These are phyloP conservation scores for Oscheius onirici DNA, from an alignment of 2,888 invertebrate species.

Conservation along the genomic window DNA sequence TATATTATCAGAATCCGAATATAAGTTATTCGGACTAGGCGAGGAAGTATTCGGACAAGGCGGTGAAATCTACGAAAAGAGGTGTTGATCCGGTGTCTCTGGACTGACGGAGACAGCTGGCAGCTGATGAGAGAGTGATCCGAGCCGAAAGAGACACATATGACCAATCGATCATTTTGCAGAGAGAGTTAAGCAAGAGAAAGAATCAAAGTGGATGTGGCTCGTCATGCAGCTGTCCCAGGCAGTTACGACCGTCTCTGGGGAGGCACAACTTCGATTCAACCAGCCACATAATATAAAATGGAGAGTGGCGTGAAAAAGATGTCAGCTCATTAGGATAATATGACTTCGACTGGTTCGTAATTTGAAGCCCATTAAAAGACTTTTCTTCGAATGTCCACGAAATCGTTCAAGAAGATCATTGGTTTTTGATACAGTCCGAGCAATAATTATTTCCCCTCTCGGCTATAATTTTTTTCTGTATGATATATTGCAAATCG, in stretches of 20 bases:
- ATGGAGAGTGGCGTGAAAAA: not conserved
- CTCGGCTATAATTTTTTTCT: too few relatives aligned
- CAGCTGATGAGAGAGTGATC: slow-evolving; percentile 3
- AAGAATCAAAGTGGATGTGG: not conserved
- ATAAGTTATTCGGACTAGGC: not conserved
- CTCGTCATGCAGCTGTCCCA: slow-evolving; percentile 4
- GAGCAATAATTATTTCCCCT: too few relatives aligned
- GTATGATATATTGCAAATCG: too few relatives aligned
- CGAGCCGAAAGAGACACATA: not conserved
- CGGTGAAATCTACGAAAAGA: not conserved
- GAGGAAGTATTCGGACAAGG: not conserved
- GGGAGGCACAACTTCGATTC: slow-evolving; percentile 18
- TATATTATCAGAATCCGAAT: not conserved
- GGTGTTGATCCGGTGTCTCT: not conserved
- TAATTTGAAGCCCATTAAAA: too few relatives aligned
- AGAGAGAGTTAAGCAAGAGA: not conserved
- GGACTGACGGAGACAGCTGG: slow-evolving; percentile 9
- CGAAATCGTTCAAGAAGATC: too few relatives aligned
- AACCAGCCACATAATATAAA: not conserved
- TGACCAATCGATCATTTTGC: not conserved
- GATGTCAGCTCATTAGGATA: slow-evolving; percentile 3
- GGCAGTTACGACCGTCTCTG: slow-evolving; percentile 20
- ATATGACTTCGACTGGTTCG: too few relatives aligned
- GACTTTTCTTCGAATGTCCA: too few relatives aligned
- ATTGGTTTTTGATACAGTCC: too few relatives aligned